Conservation (phyloP, 2,888 invertebrate genomes). For the Apamea crenata region DNA sequence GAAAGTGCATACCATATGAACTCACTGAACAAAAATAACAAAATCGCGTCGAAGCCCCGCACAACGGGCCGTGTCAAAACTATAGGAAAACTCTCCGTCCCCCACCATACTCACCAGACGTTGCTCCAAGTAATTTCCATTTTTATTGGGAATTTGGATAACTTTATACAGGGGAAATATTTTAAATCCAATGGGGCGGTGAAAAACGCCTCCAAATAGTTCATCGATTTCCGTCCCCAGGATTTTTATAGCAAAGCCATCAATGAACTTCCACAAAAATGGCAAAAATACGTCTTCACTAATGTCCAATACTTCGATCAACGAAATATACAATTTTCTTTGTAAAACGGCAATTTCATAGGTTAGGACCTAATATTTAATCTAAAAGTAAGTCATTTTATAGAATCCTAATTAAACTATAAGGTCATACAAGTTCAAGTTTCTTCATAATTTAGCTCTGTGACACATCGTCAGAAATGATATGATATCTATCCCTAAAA, state of each 20-base stretch:
- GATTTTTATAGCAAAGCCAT: too few relatives aligned
- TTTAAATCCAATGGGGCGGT: background rate
- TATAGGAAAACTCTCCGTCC: too few relatives aligned
- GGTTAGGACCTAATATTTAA: constrained; percentile 5
- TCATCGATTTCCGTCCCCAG: too few relatives aligned
- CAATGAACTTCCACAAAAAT: too few relatives aligned
- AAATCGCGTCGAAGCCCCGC: too few relatives aligned
- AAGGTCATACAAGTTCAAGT: background rate
- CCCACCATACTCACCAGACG: too few relatives aligned
- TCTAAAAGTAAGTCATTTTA: constrained; percentile 15
- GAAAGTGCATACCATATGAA: too few relatives aligned
- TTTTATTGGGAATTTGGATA: background rate
- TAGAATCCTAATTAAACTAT: constrained; percentile 15
- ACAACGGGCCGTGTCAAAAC: too few relatives aligned
- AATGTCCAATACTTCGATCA: too few relatives aligned
- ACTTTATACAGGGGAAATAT: background rate
- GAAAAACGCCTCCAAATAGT: background rate
- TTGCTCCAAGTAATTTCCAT: background rate
- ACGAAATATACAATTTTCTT: background rate
- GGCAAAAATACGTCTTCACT: too few relatives aligned
- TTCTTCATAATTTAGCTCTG: constrained; percentile 22
- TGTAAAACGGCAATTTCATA: background rate
- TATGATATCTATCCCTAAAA: constrained; percentile 47
- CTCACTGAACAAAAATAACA: too few relatives aligned
- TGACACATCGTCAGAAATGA: constrained; percentile 46